Base-by-base conservation (phyloP, 2,888 invertebrate species). In the Oxyscelio sp. region DNA sequence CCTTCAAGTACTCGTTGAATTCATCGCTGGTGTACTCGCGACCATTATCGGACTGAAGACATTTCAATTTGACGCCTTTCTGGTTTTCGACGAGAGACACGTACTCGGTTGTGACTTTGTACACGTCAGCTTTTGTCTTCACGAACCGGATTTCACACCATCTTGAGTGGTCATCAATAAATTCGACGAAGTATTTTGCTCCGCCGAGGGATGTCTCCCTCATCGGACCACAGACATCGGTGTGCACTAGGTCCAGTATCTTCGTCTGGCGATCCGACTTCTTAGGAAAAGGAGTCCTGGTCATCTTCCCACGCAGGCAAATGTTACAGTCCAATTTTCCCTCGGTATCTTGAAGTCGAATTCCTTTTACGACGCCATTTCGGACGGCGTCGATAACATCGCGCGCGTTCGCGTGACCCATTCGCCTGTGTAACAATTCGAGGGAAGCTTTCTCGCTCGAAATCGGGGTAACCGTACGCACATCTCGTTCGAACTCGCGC, bases 11-110 rank as follows among this genome's bases (percentile, higher is more conserved):
- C 3, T 24, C 54, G 34, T 74, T 21, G 45, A 63, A 52, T 21
- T 63, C 56, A 1, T 11, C 17, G 17, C 45, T 56, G 1, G 13
- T 31, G 31, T 17, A 74, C 43, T 63, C 54, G 0, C 52, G 38
- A 31, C 73, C 73, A 22, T 74, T 74, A 38, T 73, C 61, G 4
- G 73, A 52, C 22, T 86, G 87, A 1, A 90, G 38, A 22, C 21
- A 63, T 56, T 88, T 87, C 3, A 89, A 77, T 48, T 56, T 24
- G 82, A n/a, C 77, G 2, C 15, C 43, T n/a, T 38, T 54, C 15
- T 54, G 40, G 4, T 54, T 68, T 15, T 68, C 54, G 50, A 68
- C 43, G 15, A 68, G n/a, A 1, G 38, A 2, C 0, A 54, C 40
- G 19, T 24, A 68, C 9, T 27, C 27, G 6, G 15, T 68, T 0